These are phyloP conservation scores for Botia kubotai DNA, from an alignment of 2,797 vertebrate species.

Conservation along the genomic window DNA sequence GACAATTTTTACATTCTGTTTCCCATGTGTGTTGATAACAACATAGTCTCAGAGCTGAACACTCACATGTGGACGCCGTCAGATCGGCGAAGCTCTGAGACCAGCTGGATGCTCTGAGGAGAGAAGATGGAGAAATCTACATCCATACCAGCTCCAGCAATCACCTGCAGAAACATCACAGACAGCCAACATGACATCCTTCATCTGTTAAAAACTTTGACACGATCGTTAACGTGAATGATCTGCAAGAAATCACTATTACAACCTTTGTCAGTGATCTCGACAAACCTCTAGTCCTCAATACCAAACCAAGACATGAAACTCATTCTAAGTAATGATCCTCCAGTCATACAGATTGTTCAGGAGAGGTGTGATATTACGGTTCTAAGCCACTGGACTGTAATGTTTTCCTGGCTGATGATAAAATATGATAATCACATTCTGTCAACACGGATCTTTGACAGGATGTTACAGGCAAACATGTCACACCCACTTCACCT, in stretches of 20 bases:
- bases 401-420: not conserved
- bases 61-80: constrained; percentile 90
- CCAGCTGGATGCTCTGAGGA: constrained; percentile 78
- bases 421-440: not conserved
- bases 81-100: constrained; percentile 81
- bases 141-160: constrained; percentile 89
- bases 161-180: constrained; percentile 77
- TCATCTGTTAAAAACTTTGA: not conserved
- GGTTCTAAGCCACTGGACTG: too few relatives aligned
- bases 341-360: not conserved
- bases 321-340: too few relatives aligned
- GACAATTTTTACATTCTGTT: too few relatives aligned
- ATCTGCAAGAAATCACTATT: too few relatives aligned
- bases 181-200: not conserved
- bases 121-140: constrained; percentile 86
- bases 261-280: too few relatives aligned
- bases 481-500: not conserved
- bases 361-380: not conserved
- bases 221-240: not conserved
- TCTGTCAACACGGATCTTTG: constrained; percentile 8
- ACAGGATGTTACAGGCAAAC: constrained; percentile 47
- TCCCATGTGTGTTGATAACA: too few relatives aligned
- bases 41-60: not conserved
- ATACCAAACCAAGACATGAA: too few relatives aligned
- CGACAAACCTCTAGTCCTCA: too few relatives aligned